Percentiles rank a stretch among this genome's conserved stretches.
phyloP scores from a whole-genome alignment of 2,113 vertebrate species.

The Takifugu bimaculatus region DNA sequence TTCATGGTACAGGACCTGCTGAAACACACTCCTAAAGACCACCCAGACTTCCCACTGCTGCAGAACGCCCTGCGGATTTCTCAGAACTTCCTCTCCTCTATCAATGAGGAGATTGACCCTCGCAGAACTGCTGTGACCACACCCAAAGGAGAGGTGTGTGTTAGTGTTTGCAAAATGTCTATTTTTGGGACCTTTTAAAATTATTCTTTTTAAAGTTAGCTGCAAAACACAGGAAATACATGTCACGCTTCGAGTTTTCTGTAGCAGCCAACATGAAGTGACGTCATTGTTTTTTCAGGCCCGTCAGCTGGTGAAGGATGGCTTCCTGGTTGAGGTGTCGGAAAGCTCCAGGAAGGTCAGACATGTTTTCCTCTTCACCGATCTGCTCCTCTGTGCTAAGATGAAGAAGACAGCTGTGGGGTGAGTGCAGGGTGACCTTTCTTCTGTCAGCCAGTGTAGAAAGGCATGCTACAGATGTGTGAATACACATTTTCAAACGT shows the following conservation, averaged over 20 bases:
- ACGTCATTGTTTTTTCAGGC: conserved; percentile 70
- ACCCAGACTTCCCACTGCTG: conserved; percentile 93
- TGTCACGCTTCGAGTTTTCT: neutral
- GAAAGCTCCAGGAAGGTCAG: conserved; percentile 96
- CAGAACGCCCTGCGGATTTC: conserved; percentile 97
- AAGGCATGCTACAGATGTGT: neutral
- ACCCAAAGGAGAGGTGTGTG: conserved; percentile 93
- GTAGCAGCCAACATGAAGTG: conserved; percentile 4
- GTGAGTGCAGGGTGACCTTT: conserved; percentile 67
- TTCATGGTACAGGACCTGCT: conserved; percentile 82
- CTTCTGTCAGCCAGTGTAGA: neutral
- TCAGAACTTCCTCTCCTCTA: conserved; percentile 97
- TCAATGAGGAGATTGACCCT: conserved; percentile 96
- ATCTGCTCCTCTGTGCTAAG: conserved; percentile 95
- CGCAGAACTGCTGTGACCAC: conserved; percentile 92
- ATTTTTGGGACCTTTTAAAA: neutral
- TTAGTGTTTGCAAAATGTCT: neutral
- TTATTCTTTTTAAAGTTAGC: neutral
- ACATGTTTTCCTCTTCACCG: conserved; percentile 97
- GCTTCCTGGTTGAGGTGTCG: conserved; percentile 94
- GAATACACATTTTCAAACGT: neutral
- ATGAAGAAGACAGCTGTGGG: conserved; percentile 91
- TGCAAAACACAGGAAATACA: too few species aligned
- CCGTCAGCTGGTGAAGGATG: conserved; percentile 95
- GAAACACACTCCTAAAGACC: conserved; percentile 95